Conservation (phyloP, 2,113 vertebrate genomes). For the Megaceryle maxima region DNA sequence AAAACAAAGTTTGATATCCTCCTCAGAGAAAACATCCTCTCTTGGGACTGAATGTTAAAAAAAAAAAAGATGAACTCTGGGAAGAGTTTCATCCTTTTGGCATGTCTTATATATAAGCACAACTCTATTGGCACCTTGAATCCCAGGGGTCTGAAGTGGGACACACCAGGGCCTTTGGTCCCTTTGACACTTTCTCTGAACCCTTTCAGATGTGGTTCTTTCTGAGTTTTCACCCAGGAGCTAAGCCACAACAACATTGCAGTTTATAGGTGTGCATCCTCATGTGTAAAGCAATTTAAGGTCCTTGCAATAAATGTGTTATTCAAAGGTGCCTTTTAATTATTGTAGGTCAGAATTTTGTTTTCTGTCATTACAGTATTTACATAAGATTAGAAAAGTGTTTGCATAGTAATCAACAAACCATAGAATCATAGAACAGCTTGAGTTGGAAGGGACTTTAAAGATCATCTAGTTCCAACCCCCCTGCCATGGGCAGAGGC, state of each 20-base stretch:
- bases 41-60: background rate
- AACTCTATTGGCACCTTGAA: background rate
- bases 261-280: background rate
- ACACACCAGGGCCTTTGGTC: background rate
- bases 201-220: background rate
- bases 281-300: background rate
- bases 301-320: background rate
- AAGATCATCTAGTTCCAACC: too few species aligned
- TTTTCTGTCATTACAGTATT: background rate
- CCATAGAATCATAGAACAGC: too few species aligned
- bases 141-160: rapidly evolving
- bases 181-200: background rate
- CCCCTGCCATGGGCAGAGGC: too few species aligned
- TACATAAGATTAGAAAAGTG: background rate
- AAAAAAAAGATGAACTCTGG: background rate
- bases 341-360: background rate
- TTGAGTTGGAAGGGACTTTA: too few species aligned
- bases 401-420: background rate
- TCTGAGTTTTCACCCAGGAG: background rate
- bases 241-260: background rate
- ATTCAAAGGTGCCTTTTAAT: background rate
- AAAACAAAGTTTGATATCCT: background rate
- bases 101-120: background rate
- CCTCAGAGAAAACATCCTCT: background rate
- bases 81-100: background rate